Evolutionary conservation across 1,140 invertebrate genomes (phyloP), one percentile per base, ranked within the genome.

Genomic region (Lutraria rhynchaena): DNA sequence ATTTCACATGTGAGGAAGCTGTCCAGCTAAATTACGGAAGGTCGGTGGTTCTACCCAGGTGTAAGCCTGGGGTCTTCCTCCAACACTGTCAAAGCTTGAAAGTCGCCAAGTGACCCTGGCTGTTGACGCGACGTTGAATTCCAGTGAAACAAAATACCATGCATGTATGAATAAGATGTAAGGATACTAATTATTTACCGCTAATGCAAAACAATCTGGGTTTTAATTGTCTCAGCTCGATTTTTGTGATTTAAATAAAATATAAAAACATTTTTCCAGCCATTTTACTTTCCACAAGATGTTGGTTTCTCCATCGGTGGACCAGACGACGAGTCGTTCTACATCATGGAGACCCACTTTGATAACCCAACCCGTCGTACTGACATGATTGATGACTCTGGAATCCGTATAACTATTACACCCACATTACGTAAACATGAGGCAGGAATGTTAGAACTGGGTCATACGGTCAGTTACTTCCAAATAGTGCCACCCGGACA

Each of bases 321-420:
- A 19, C 22, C 37, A 7, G 57, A 67, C 15, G 84, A 83, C 22
- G 65, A 82, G 0, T 17, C 33, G 0, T 77, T 77, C 44, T 82
- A 84, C 69, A 46, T 81, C 19, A 76, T 86, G 78, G 82, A 84
- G 55, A 86, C 82, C 17, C 84, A 86, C 33, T 83, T 81, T 35
- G 77, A 85, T 63, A 85, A 85, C 57, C 81, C 84, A n/a, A 53
- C 61, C 24, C 17, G 41, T 22, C 69, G 58, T 65, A 24, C 67
- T 17, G 61, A 41, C 33, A 37, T 78, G 24, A 65, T 78, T 15
- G 75, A 78, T 31, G 63, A 67, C 31, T 67, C 75, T 22, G 75
- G 75, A 15, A 46, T 71, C 24, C 53, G 77, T 4, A 46, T 80
- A 1, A 70, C 77, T 24, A 1, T 80, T 5, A 80, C 77, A 17